Evolutionary conservation across 2,888 invertebrate genomes (phyloP), one percentile per base, ranked within the genome.

Genomic region (Eupithecia subumbrata): DNA sequence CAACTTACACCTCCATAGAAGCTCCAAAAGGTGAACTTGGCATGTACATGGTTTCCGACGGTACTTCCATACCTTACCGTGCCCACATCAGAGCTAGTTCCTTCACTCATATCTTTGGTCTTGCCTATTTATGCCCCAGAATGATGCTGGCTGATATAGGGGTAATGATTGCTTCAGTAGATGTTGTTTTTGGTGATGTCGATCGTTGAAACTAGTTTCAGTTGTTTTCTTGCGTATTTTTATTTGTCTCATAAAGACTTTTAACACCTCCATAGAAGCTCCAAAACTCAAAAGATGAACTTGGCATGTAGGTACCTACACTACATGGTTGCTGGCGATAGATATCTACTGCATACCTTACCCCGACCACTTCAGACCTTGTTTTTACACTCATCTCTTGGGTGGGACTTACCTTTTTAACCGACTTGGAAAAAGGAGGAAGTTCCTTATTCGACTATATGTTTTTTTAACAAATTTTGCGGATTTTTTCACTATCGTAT

Each of bases 1-100:
- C 95, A 4, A 97, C 98, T 0, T 98, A 98, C 85, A 97, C 97
- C 0, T 95, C 96, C 40, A 95, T 96, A 4, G 98, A 98, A 90
- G 96, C 96, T 74, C 98, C 98, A 0, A 98, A 98, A 95, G 97
- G 97, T 64, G 98, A 98, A 91, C 96, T 98, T 88, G 98, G 98
- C 3, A 95, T 98, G 2, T 98, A 98, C 88, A 94, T 98, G 84
- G 97, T 98, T 4, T 96, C 98, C 0, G 98, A 98, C 89, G 98
- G 98, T 8, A 96, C 96, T 1, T 96, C 96, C 14, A 96, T 95
- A 80, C 98, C 98, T 0, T 96, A 96, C 85, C 95, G 98, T 69
- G 95, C 95, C 78, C 95, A 95, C 81, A 88, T 96, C 69, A 95
- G 96, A 69, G 90, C 96, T 0, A 92, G 95, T 14, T 96, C 96